Evolutionary conservation across 2,888 invertebrate species (phyloP), one percentile per base, ranked within the genome.

Genomic region (Ypsolopha sequella): DNA sequence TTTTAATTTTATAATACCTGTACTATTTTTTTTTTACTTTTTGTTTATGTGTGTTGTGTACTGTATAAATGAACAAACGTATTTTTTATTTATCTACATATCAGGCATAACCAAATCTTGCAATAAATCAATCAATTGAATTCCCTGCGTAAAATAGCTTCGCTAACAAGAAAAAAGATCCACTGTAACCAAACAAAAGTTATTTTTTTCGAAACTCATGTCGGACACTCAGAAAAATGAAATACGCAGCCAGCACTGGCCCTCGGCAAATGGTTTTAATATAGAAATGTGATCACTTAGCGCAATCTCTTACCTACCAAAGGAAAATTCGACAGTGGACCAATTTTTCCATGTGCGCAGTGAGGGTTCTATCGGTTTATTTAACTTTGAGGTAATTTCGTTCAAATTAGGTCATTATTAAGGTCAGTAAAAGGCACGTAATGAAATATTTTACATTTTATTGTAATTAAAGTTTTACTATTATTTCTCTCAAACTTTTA

Each of bases 271-370:
- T 82, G 85, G 84, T 82, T 24, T 84, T 85, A 85, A 86, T 86
- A 86, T 85, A 85, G 85, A 85, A 86, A 86, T 85, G 86, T 85
- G 85, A 84, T 86, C 85, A 86, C 85, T 85, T 86, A 85, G 85
- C 81, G 82, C 81, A 84, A 85, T 85, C 85, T 85, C 82, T 76
- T 76, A 47, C 47, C 36, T 76, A 47, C 47, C 36, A 36, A 36
- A 47, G 47, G 36, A 47, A 46, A 36, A 36, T 47, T 47, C 47
- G 36, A 36, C 11, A 47, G 14, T 13, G 36, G 11, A 43, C 43
- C 43, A 43, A 43, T 13, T 43, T 24, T 24, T 24, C 4, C 24
- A 24, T 4, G 24, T 24, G 4, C 24, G 24, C 24, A 24, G 4
- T 24, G 24, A 24, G 24, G 24, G 24, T 24, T 24, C 24, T 24